Percentiles rank a stretch among this genome's conserved stretches.
Conservation (phyloP, 2,797 vertebrate species). For the Lemur catta region DNA sequence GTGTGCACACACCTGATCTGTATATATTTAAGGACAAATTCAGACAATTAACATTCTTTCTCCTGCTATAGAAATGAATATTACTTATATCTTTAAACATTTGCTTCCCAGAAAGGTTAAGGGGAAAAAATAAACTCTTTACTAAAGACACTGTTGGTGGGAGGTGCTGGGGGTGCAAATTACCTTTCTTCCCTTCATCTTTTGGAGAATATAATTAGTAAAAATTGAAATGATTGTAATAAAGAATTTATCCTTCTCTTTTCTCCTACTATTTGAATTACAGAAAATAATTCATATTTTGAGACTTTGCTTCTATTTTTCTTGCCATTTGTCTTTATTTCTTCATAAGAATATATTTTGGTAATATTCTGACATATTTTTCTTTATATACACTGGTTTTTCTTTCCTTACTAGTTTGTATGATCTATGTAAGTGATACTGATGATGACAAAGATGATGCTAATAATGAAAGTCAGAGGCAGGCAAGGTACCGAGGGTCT, state of each 20-base stretch:
- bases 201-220: conserved; percentile 5
- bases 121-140: neutral
- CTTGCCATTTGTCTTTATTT: neutral
- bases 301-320: neutral
- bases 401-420: neutral
- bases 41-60: conserved; percentile 32
- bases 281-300: neutral
- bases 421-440: neutral
- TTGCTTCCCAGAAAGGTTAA: conserved; percentile 1
- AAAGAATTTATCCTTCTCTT: neutral
- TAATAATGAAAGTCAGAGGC: neutral
- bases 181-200: neutral
- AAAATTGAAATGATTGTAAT: neutral
- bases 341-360: conserved; percentile 30
- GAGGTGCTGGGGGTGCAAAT: neutral
- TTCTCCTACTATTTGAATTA: neutral
- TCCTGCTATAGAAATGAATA: conserved; percentile 31
- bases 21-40: neutral
- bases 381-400: neutral
- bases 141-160: neutral
- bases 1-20: neutral
- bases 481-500: neutral
- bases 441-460: neutral
- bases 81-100: neutral
- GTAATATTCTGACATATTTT: neutral